A percentile compares a stretch with the other conserved stretches of the same genome.
phyloP scores from a whole-genome alignment of 1,140 invertebrate genomes.

The Chironomus striatipennis region DNA sequence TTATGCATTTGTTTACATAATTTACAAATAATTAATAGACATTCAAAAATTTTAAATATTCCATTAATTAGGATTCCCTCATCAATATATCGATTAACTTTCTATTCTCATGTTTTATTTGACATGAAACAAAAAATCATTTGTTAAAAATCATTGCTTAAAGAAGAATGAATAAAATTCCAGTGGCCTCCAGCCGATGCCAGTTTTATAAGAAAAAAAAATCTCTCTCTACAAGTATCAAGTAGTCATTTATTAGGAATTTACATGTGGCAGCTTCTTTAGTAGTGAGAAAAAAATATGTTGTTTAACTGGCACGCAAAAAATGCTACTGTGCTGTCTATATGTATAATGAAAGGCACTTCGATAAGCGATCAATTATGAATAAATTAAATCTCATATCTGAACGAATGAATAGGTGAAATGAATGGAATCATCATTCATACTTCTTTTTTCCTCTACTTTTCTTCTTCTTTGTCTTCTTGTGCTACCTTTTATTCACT shows the following conservation, averaged over 20 bases:
- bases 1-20: too few species aligned
- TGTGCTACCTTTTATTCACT: too few species aligned
- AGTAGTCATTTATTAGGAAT: constrained; percentile 2
- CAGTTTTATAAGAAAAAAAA: neutral
- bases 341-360: neutral
- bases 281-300: neutral
- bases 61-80: too few species aligned
- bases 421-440: constrained; percentile 9
- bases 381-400: constrained; percentile 7
- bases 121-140: too few species aligned
- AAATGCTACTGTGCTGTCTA: constrained; percentile 17
- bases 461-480: too few species aligned
- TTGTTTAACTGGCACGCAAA: constrained; percentile 1
- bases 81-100: too few species aligned
- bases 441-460: neutral
- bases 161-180: neutral
- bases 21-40: too few species aligned
- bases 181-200: neutral
- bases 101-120: too few species aligned
- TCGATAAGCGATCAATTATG: constrained; percentile 22
- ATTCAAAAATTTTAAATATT: too few species aligned
- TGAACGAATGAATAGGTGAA: neutral
- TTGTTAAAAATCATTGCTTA: too few species aligned
- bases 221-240: neutral
- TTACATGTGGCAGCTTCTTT: constrained; percentile 10